Percentiles rank a stretch among this genome's conserved stretches.
phyloP scores from a whole-genome alignment of 2,888 invertebrate genomes.

The Boloria euphrosyne region DNA sequence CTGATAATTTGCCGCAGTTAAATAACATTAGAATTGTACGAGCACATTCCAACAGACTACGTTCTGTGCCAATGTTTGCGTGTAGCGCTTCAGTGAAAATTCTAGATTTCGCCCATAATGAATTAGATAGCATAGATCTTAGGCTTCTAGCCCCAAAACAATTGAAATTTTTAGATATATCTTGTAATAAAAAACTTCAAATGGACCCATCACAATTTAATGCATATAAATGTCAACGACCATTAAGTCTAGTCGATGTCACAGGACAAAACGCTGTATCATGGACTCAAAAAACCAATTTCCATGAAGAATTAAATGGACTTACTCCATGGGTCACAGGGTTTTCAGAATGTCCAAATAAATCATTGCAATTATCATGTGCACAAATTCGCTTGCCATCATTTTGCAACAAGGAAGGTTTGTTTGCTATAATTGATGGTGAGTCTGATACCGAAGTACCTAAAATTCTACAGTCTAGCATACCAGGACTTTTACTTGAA shows the following conservation, averaged over 20 bases:
- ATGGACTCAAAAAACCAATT: constrained; percentile 72
- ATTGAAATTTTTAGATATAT: constrained; percentile 91
- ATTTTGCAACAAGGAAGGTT: constrained; percentile 90
- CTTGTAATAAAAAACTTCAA: constrained; percentile 90
- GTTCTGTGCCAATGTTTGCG: constrained; percentile 89
- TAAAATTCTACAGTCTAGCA: constrained; percentile 86
- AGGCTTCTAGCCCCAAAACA: constrained; percentile 89
- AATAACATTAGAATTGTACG: constrained; percentile 88
- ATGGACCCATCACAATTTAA: constrained; percentile 92
- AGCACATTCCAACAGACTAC: constrained; percentile 91
- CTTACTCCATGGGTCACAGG: constrained; percentile 90
- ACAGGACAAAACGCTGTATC: constrained; percentile 90
- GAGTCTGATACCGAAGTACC: constrained; percentile 87
- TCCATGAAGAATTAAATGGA: constrained; percentile 81
- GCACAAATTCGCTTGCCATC: constrained; percentile 89
- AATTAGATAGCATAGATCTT: constrained; percentile 90
- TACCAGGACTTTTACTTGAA: constrained; percentile 90
- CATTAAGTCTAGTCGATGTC: constrained; percentile 92
- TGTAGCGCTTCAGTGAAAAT: constrained; percentile 88
- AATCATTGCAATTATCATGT: constrained; percentile 87
- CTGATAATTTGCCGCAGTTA: constrained; percentile 88
- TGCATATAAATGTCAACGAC: constrained; percentile 89
- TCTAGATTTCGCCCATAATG: constrained; percentile 92
- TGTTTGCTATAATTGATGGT: constrained; percentile 92
- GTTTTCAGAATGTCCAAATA: constrained; percentile 92